phyloP scores from a whole-genome alignment of 2,888 invertebrate genomes.

The Calameuta pallipes region DNA sequence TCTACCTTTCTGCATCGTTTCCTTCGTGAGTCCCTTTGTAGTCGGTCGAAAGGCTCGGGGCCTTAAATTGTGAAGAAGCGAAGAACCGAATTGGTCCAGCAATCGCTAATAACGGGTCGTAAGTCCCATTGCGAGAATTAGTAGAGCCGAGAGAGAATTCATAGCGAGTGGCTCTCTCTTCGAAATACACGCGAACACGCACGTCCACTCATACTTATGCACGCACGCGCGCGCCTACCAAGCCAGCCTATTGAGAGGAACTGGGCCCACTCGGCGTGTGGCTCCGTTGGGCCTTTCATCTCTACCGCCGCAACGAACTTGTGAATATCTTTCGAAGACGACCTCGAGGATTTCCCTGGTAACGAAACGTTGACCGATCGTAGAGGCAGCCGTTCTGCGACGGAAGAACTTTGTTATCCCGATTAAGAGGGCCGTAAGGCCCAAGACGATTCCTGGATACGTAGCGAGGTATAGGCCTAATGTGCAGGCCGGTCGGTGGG shows the following conservation, averaged over 20 bases:
- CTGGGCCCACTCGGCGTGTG: conserved; percentile 41
- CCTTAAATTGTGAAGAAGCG: background rate
- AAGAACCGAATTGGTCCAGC: background rate
- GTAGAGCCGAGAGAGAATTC: conserved; percentile 2
- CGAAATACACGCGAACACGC: background rate
- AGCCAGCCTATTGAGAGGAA: conserved; percentile 30
- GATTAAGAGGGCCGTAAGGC: background rate
- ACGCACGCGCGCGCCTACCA: background rate
- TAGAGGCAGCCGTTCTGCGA: background rate
- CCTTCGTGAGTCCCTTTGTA: background rate
- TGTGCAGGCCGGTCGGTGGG: background rate
- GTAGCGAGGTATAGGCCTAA: background rate
- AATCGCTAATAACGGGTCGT: conserved; percentile 16
- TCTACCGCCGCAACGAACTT: conserved; percentile 40
- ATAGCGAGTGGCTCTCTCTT: background rate
- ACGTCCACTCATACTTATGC: background rate
- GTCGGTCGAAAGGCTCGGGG: background rate
- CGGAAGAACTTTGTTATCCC: background rate
- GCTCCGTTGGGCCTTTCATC: conserved; percentile 40
- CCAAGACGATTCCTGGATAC: background rate
- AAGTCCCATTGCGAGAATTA: conserved; percentile 21
- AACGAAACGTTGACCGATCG: background rate
- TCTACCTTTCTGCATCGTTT: background rate
- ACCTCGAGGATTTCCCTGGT: background rate
- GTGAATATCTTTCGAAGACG: conserved; percentile 18